Evolutionary conservation across 1,140 invertebrate genomes (phyloP).

Genomic region (Brachionus manjavacas): DNA sequence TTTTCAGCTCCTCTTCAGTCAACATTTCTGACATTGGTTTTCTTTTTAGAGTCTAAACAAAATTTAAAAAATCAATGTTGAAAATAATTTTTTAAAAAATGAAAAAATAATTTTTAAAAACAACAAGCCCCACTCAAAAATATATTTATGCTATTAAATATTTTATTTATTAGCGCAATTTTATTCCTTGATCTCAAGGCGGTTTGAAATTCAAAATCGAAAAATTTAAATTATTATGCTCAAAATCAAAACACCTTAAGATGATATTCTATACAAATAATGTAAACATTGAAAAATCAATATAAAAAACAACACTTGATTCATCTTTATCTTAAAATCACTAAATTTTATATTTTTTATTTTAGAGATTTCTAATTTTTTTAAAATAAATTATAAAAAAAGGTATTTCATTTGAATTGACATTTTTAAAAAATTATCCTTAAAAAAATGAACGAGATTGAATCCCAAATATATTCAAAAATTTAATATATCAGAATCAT

Average conservation of each 20-base stretch:
- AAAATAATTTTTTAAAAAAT: background rate
- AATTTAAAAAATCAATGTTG: background rate
- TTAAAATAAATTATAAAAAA: too few species aligned
- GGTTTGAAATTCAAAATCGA: background rate
- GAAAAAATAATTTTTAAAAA: background rate
- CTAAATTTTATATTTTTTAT: too few species aligned
- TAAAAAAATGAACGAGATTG: too few species aligned
- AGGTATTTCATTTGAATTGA: too few species aligned
- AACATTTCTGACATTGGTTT: background rate
- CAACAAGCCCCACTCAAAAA: background rate
- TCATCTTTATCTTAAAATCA: too few species aligned
- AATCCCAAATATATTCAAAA: too few species aligned
- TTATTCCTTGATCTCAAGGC: background rate
- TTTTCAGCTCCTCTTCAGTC: constrained; percentile 30
- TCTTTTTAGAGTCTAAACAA: background rate
- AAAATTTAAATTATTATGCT: background rate
- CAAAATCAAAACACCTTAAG: background rate
- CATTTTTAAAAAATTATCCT: too few species aligned
- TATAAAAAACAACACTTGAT: background rate
- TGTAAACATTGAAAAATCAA: background rate
- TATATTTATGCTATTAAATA: background rate
- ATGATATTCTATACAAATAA: background rate
- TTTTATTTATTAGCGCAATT: background rate
- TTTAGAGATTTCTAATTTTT: too few species aligned
- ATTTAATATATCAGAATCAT: too few species aligned